A percentile compares a stretch with the other conserved stretches of the same genome.
These are phyloP conservation scores for Drosophila maculinotata DNA, from an alignment of 2,888 invertebrate genomes.

Conservation along the genomic window DNA sequence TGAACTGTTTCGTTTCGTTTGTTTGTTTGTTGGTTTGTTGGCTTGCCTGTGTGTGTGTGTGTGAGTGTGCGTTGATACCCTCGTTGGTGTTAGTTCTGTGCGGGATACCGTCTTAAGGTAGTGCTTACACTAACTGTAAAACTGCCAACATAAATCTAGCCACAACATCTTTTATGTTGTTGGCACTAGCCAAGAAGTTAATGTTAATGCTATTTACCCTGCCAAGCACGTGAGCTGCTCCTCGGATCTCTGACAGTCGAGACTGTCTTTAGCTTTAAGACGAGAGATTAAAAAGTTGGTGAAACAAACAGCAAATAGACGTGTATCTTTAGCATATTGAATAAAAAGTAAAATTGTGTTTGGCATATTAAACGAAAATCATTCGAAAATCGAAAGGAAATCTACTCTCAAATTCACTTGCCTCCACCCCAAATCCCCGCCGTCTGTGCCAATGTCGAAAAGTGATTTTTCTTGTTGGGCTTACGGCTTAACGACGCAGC, in stretches of 20 bases:
- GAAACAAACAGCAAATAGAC: slow-evolving; percentile 59
- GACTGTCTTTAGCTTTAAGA: slow-evolving; percentile 30
- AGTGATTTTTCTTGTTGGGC: slow-evolving; percentile 79
- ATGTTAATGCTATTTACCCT: slow-evolving; percentile 57
- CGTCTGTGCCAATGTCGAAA: slow-evolving; percentile 47
- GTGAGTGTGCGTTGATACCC: slow-evolving; percentile 6
- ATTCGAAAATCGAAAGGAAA: slow-evolving; percentile 69
- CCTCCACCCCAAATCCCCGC: neutral
- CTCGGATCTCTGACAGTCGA: neutral
- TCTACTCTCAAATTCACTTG: slow-evolving; percentile 35
- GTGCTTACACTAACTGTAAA: slow-evolving; percentile 79
- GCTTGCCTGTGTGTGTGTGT: neutral
- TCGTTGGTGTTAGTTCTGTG: slow-evolving; percentile 3
- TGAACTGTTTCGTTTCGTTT: slow-evolving; percentile 45
- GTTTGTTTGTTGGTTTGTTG: slow-evolving; percentile 28
- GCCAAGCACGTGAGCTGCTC: slow-evolving; percentile 44
- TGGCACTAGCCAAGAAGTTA: slow-evolving; percentile 59
- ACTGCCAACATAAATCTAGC: slow-evolving; percentile 81
- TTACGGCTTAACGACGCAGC: slow-evolving; percentile 70
- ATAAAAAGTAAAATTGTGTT: slow-evolving; percentile 76
- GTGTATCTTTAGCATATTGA: slow-evolving; percentile 71
- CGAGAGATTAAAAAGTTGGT: slow-evolving; percentile 58
- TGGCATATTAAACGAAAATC: slow-evolving; percentile 70
- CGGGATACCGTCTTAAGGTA: slow-evolving; percentile 40
- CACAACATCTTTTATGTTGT: slow-evolving; percentile 77